phyloP scores from a whole-genome alignment of 2,888 invertebrate species.

The Unio delphinus region DNA sequence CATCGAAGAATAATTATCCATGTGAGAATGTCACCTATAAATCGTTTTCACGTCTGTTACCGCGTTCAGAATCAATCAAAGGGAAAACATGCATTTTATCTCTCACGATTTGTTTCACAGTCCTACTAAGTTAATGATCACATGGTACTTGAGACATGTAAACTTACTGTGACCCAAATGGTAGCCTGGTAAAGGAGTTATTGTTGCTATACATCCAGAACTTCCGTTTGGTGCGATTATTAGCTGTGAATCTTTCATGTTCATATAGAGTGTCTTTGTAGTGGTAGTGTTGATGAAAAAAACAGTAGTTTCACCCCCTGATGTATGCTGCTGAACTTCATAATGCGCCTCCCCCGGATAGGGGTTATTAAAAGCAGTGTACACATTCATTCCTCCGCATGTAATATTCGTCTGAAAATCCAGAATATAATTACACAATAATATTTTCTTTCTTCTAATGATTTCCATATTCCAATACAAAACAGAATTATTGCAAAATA shows the following conservation, averaged over 20 bases:
- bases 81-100: too few relatives aligned
- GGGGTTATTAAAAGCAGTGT: constrained; percentile 40
- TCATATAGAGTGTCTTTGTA: constrained; percentile 35
- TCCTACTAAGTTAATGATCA: too few relatives aligned
- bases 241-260: constrained; percentile 29
- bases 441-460: background rate
- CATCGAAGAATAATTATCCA: too few relatives aligned
- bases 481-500: background rate
- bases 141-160: too few relatives aligned
- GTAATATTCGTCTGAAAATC: constrained; percentile 43
- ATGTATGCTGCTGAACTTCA: constrained; percentile 12
- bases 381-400: constrained; percentile 42
- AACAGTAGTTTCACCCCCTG: constrained; percentile 10
- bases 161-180: constrained; percentile 26
- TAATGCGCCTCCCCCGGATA: constrained; percentile 42
- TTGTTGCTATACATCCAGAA: constrained; percentile 34
- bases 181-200: constrained; percentile 39
- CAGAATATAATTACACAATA: background rate
- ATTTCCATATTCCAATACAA: background rate
- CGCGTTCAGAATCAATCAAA: too few relatives aligned
- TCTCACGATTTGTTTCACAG: too few relatives aligned
- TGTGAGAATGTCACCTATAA: too few relatives aligned
- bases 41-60: too few relatives aligned
- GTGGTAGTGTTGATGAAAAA: constrained; percentile 16
- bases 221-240: constrained; percentile 18